Evolutionary conservation across 1,140 invertebrate species (phyloP).

Genomic region (Listronotus oregonensis): DNA sequence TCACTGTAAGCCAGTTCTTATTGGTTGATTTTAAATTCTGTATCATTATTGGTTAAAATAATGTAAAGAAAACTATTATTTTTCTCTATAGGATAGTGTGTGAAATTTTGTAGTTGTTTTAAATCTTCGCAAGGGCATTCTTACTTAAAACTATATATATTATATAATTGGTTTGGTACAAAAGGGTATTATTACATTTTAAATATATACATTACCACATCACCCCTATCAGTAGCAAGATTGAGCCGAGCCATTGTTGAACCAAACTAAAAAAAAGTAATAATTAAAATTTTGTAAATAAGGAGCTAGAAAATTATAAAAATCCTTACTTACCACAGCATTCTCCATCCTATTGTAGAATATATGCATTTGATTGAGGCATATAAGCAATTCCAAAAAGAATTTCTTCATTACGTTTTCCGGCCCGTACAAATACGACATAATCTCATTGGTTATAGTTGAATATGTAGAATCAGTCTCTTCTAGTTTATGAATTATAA

Average conservation of each 20-base stretch:
- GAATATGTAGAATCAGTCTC: constrained; percentile 38
- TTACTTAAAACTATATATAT: too few species aligned
- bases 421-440: constrained; percentile 34
- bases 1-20: too few species aligned
- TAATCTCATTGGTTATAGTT: constrained; percentile 35
- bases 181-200: too few species aligned
- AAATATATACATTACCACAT: constrained; percentile 8
- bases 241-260: constrained; percentile 19
- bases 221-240: constrained; percentile 3
- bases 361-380: constrained; percentile 27
- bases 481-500: constrained; percentile 38
- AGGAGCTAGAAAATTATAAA: not conserved
- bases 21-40: too few species aligned
- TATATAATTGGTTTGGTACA: too few species aligned
- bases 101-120: too few species aligned
- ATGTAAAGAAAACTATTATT: too few species aligned
- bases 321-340: constrained; percentile 8
- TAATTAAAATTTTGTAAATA: not conserved
- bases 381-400: constrained; percentile 34
- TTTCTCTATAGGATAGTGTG: too few species aligned
- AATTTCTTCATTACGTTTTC: constrained; percentile 28
- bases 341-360: constrained; percentile 21
- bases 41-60: too few species aligned
- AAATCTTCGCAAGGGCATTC: too few species aligned
- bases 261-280: constrained; percentile 4